A percentile compares a stretch with the other conserved stretches of the same genome.
Conservation (phyloP, 2,113 vertebrate genomes). For the Dasyurus viverrinus region DNA sequence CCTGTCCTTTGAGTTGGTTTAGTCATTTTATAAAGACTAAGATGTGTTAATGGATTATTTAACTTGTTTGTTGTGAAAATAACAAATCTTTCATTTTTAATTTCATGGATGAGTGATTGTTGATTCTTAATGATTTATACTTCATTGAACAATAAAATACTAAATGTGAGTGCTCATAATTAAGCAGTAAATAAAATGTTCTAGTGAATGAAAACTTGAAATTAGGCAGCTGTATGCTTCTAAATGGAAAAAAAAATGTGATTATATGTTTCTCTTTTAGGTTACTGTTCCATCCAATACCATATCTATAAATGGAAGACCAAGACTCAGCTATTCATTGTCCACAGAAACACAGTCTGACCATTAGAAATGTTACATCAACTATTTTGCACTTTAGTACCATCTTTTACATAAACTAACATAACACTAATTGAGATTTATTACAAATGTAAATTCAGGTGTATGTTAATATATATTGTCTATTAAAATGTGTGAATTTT, state of each 20-base stretch:
- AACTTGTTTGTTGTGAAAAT: constrained; percentile 72
- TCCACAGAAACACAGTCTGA: constrained; percentile 77
- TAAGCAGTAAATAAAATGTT: constrained; percentile 46
- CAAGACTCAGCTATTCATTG: constrained; percentile 73
- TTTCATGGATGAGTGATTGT: constrained; percentile 50
- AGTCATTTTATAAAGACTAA: constrained; percentile 68
- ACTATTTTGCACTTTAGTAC: constrained; percentile 72
- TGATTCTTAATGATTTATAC: constrained; percentile 62
- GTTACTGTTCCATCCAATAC: constrained; percentile 84
- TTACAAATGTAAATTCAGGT: constrained; percentile 83
- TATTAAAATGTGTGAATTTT: constrained; percentile 73
- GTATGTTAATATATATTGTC: constrained; percentile 85
- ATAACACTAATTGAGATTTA: constrained; percentile 70
- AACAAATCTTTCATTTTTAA: constrained; percentile 57
- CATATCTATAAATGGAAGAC: constrained; percentile 84
- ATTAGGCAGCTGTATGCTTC: constrained; percentile 52
- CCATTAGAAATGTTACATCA: constrained; percentile 75
- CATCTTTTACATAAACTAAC: constrained; percentile 61
- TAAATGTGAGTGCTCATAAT: constrained; percentile 46
- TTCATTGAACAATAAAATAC: constrained; percentile 50
- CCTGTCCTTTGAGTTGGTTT: constrained; percentile 66
- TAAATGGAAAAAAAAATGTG: constrained; percentile 6
- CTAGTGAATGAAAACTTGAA: constrained; percentile 50
- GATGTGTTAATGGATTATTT: constrained; percentile 74
- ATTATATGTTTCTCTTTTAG: constrained; percentile 73